phyloP scores from a whole-genome alignment of 2,888 invertebrate genomes.

The Ormyrus nitidulus region DNA sequence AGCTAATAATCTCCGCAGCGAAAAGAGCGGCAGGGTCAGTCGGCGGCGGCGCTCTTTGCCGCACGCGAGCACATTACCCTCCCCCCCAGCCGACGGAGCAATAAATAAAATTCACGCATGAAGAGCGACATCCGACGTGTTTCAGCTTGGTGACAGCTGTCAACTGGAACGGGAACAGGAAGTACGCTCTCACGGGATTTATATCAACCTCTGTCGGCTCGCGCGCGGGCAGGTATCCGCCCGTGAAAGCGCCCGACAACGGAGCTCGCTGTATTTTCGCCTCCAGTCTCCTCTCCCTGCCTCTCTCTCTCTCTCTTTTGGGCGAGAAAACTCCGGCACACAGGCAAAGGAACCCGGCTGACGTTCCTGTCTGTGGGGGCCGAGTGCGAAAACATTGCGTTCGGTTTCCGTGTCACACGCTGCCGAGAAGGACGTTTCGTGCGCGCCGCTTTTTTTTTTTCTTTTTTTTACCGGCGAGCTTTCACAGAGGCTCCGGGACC shows the following conservation, averaged over 20 bases:
- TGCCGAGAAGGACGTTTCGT: neutral
- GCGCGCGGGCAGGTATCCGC: slow-evolving; percentile 33
- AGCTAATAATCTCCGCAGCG: too few relatives aligned
- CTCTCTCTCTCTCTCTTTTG: neutral
- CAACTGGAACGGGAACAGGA: slow-evolving; percentile 58
- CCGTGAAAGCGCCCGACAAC: slow-evolving; percentile 39
- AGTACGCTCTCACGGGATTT: slow-evolving; percentile 58
- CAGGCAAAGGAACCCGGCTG: neutral
- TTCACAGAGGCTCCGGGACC: too few relatives aligned
- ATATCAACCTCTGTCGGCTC: slow-evolving; percentile 52
- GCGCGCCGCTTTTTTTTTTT: too few relatives aligned
- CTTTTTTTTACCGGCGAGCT: too few relatives aligned
- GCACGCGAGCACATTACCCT: neutral
- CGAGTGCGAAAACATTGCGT: neutral
- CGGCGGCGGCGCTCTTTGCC: neutral
- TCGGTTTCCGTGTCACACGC: slow-evolving; percentile 5
- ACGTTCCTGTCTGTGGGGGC: neutral
- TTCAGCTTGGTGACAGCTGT: slow-evolving; percentile 58
- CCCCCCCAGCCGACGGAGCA: neutral
- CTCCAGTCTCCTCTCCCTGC: neutral
- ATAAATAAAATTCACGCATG: slow-evolving; percentile 60
- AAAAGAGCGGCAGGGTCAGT: too few relatives aligned
- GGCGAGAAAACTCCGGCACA: neutral
- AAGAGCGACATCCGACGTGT: slow-evolving; percentile 58
- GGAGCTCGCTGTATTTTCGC: slow-evolving; percentile 19